Base-by-base conservation (phyloP, 64 coral and sea anemone species). In the Stichodactyla helianthus region DNA sequence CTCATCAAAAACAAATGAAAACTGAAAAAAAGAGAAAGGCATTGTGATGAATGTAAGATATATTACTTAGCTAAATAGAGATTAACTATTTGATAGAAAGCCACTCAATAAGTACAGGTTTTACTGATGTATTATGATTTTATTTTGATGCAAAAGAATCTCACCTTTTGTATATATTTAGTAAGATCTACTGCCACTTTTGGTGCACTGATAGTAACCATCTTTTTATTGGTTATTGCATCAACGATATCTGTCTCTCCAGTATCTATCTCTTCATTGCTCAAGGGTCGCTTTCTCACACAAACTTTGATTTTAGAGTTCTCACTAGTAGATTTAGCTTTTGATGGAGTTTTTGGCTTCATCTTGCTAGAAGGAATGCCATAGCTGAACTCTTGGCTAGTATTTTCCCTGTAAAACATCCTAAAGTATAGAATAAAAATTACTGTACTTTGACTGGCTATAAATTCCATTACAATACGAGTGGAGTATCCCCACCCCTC, bases 1-100 rank as follows among this genome's bases (percentile, higher is more conserved):
- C 68, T 95, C 93, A 87, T 95, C 93, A 88, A 95, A 95, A 71
- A 92, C 84, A 89, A 95, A 95, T 76, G 90, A 86, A 87, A 91
- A 95, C 93, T 95, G 50, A 0, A 82, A 85, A 55, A 88, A 84
- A 77, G 62, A 65, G 17, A 65, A 65, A 6, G 18, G 17, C 13
- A 18, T 65, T 65, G 17, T 6, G 12, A 16, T 65, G 6, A 18
- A 65, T 20, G 18, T 16, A 95, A 95, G 76, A 89, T 67, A 89
- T 92, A 92, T 31, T 31, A 31, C 28, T 44, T 44, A 44, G 35
- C 35, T 44, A 44, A 44, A 44, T 3, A 44, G 35, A 44, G 1
- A 44, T 44, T 44, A 44, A 44, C 35, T 44, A 44, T 44, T 44
- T 44, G 35, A 44, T 44, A 44, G 2, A 44, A 44, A 44, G 35